Evolutionary conservation across 2,888 invertebrate genomes (phyloP), one percentile per base, ranked within the genome.

Genomic region (Cosmopolites sordidus): DNA sequence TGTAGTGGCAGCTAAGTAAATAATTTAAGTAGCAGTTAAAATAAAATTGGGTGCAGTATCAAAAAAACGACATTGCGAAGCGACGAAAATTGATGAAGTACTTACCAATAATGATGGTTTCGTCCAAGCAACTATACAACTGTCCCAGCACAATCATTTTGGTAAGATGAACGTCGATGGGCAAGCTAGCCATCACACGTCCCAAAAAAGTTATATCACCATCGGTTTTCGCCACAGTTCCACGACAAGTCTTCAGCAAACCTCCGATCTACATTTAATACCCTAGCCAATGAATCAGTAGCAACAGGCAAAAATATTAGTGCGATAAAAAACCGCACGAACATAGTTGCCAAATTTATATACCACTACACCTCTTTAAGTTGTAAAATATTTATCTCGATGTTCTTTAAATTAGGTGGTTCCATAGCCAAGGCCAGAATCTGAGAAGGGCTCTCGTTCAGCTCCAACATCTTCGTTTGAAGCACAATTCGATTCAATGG

Each of bases 181-280:
- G 97, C 38, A 97, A 73, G 37, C 76, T 75, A 0, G 90, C 84
- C 85, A 95, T 87, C 0, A 96, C 78, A 6, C 79, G 78, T 0
- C 97, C 97, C 61, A 96, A 74, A 71, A 85, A 88, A 0, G 95
- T 95, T 41, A 97, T 67, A 59, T 93, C 89, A 0, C 96, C 97
- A 71, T 97, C 94, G 3, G 61, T 58, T 16, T 58, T 42, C 1
- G 64, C 62, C 16, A 58, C 52, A 5, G 56, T 46, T 1, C 69
- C 70, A 33, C 81, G 75, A 0, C 78, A 70, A 0, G 80, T 81
- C 27, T 80, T 79, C 51, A 84, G 80, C 6, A 96, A 69, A 0
- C 88, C 95, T 6, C 95, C 93, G n/a, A 84, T 76, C 84, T 90
- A 63, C 33, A 68, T 66, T 44, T n/a, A n/a, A n/a, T n/a, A n/a